Percentiles rank a stretch among this genome's conserved stretches.
Evolutionary conservation across 2,888 invertebrate species (phyloP).

Genomic region (Epistrophe grossulariae): DNA sequence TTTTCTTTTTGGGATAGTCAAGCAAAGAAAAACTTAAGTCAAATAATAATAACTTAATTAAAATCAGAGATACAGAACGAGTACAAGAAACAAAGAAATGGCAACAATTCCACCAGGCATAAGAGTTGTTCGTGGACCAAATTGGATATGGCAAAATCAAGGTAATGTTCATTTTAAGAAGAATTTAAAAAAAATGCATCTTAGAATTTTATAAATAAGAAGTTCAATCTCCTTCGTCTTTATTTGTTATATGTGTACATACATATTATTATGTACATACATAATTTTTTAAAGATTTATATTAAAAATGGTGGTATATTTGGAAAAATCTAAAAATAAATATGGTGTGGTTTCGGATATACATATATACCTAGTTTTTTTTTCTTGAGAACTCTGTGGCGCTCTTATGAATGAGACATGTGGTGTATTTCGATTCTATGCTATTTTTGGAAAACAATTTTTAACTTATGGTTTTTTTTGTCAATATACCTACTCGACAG

Average conservation of each 20-base stretch:
- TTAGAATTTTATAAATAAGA: not conserved
- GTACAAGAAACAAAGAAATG: constrained; percentile 48
- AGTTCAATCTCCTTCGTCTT: not conserved
- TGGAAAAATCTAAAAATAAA: constrained; percentile 64
- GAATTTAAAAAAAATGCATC: not conserved
- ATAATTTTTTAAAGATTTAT: not conserved
- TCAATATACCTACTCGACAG: constrained; percentile 21
- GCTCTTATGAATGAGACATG: constrained; percentile 66
- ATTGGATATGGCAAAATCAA: constrained; percentile 93
- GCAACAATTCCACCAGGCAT: constrained; percentile 87
- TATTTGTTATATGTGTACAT: not conserved
- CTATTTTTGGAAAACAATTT: constrained; percentile 55
- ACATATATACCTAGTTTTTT: constrained; percentile 15
- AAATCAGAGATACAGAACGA: constrained; percentile 9
- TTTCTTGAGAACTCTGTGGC: constrained; percentile 10
- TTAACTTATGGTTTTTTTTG: constrained; percentile 49
- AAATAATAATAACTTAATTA: constrained; percentile 24
- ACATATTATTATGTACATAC: not conserved
- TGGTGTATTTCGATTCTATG: constrained; percentile 42
- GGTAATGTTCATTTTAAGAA: constrained; percentile 81
- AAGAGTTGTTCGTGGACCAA: constrained; percentile 91
- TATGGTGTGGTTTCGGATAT: constrained; percentile 44
- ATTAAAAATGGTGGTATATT: not conserved
- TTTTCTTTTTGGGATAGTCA: constrained; percentile 39
- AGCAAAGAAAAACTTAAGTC: constrained; percentile 28